A percentile compares a stretch with the other conserved stretches of the same genome.
Evolutionary conservation across 2,888 invertebrate genomes (phyloP).

Genomic region (Pediacus dermestoides): DNA sequence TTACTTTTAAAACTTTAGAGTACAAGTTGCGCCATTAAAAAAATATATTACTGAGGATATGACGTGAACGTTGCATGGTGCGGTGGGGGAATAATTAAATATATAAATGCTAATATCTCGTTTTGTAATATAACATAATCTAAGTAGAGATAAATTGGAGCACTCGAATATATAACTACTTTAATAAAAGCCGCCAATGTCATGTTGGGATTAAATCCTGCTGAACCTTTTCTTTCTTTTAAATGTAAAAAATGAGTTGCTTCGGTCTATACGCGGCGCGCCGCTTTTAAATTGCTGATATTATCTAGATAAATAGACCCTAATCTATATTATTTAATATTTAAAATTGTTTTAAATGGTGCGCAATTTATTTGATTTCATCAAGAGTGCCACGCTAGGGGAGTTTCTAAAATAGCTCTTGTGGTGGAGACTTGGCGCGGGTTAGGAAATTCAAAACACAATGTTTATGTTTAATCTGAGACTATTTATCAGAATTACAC

Average conservation of each 20-base stretch:
- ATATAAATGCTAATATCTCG: no score
- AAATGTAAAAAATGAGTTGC: constrained; percentile 6
- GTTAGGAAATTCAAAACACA: constrained; percentile 24
- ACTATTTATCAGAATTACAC: constrained; percentile 35
- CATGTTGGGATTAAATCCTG: no score
- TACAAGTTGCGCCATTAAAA: no score
- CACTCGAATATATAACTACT: no score
- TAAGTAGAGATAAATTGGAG: no score
- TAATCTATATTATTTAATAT: constrained; percentile 27
- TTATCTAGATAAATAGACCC: constrained; percentile 23
- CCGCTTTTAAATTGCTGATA: constrained; percentile 7
- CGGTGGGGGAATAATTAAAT: no score
- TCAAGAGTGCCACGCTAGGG: constrained; percentile 19
- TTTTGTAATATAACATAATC: no score
- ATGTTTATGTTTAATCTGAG: constrained; percentile 30
- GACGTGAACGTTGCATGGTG: no score
- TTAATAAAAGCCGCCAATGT: no score
- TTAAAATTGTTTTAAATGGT: constrained; percentile 24
- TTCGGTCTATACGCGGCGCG: constrained; percentile 5
- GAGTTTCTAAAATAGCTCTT: constrained; percentile 25
- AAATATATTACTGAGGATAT: no score
- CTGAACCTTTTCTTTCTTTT: constrained; percentile 9
- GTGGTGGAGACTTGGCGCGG: constrained; percentile 11
- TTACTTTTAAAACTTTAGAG: no score
- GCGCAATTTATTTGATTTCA: constrained; percentile 22